phyloP scores from a whole-genome alignment of 1,140 invertebrate species.

The Adelges cooleyi region DNA sequence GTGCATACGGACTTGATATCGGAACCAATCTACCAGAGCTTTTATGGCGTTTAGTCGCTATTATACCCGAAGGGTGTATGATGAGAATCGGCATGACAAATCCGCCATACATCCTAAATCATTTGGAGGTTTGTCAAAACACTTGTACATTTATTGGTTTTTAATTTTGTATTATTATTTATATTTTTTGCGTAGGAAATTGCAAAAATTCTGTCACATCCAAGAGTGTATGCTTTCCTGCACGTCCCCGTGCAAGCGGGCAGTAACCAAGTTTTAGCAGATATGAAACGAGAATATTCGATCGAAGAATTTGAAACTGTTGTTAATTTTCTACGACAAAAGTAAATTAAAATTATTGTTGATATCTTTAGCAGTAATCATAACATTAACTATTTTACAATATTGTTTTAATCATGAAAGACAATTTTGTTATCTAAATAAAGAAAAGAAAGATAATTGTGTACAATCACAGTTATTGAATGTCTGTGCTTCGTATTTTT shows the following conservation, averaged over 20 bases:
- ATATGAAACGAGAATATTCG: constrained; percentile 95
- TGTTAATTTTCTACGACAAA: constrained; percentile 68
- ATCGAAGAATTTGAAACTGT: constrained; percentile 78
- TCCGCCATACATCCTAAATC: constrained; percentile 94
- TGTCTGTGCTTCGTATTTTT: too few relatives aligned
- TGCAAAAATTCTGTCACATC: constrained; percentile 74
- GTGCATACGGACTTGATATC: constrained; percentile 92
- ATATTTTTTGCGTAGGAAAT: constrained; percentile 51
- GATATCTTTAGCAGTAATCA: too few relatives aligned
- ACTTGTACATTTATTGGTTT: neutral
- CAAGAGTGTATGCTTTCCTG: constrained; percentile 85
- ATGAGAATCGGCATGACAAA: constrained; percentile 93
- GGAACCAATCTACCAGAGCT: constrained; percentile 76
- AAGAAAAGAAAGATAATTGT: too few relatives aligned
- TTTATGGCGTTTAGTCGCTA: constrained; percentile 71
- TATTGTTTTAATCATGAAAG: too few relatives aligned
- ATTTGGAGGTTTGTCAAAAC: constrained; percentile 52
- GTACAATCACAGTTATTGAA: too few relatives aligned
- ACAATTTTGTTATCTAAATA: too few relatives aligned
- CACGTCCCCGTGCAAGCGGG: constrained; percentile 96
- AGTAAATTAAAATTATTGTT: constrained; percentile 41
- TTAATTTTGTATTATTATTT: neutral
- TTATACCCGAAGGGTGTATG: constrained; percentile 82
- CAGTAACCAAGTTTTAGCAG: constrained; percentile 79
- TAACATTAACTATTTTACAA: too few relatives aligned